A percentile compares a stretch with the other conserved stretches of the same genome.
These are phyloP conservation scores for Eupsittula cactorum DNA, from an alignment of 2,113 vertebrate genomes.

Conservation along the genomic window DNA sequence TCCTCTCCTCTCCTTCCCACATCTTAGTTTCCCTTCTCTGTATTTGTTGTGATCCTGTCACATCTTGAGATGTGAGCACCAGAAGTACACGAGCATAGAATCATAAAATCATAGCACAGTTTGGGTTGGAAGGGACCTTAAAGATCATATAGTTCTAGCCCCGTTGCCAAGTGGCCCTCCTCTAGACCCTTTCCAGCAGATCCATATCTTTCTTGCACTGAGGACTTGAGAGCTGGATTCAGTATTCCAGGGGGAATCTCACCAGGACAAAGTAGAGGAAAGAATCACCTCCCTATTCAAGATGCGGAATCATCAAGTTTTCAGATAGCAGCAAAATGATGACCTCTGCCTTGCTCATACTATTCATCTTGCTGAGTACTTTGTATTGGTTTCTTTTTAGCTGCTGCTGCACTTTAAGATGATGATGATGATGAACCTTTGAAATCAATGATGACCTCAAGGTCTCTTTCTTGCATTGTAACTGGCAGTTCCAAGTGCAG, in stretches of 20 bases:
- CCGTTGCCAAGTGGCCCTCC: not conserved
- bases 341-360: not conserved
- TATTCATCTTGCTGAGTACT: not conserved
- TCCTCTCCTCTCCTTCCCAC: too few relatives aligned
- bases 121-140: not conserved
- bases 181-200: not conserved
- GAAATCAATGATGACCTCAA: not conserved
- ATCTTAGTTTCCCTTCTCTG: not conserved
- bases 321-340: not conserved
- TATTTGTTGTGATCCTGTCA: not conserved
- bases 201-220: not conserved
- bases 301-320: not conserved
- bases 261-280: not conserved
- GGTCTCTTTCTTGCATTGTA: not conserved
- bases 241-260: not conserved
- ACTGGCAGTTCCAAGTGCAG: not conserved
- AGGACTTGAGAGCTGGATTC: not conserved
- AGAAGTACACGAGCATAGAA: not conserved
- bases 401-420: not conserved
- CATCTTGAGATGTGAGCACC: not conserved
- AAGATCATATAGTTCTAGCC: not conserved
- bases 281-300: not conserved
- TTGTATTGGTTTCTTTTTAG: not conserved
- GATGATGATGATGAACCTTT: not conserved
- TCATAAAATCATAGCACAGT: not conserved